Percentiles rank a stretch among this genome's conserved stretches.
Conservation (phyloP, 2,888 invertebrate genomes). For the Copidosoma aretas region DNA sequence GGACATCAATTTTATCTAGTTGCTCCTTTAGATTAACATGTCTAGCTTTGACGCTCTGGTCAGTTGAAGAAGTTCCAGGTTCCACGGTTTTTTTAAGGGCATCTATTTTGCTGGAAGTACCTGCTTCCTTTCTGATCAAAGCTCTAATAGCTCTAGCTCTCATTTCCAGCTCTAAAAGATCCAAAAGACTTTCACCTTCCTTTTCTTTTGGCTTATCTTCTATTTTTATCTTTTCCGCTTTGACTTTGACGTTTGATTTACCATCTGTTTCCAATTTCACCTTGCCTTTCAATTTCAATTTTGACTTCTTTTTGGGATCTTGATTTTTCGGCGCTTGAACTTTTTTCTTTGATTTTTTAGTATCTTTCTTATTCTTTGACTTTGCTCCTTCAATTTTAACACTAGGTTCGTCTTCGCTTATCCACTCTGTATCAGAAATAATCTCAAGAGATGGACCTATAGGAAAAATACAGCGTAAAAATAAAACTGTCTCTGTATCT, state of each 20-base stretch:
- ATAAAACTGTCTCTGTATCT: not conserved
- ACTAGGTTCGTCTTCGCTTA: constrained; percentile 51
- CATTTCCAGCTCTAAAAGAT: constrained; percentile 68
- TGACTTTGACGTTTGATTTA: constrained; percentile 46
- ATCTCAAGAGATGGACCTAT: constrained; percentile 60
- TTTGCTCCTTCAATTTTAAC: constrained; percentile 49
- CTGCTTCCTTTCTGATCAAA: constrained; percentile 61
- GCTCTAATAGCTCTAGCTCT: constrained; percentile 68
- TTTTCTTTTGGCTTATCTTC: constrained; percentile 52
- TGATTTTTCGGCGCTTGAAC: constrained; percentile 40
- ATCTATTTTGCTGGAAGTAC: constrained; percentile 32
- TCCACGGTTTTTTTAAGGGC: constrained; percentile 22
- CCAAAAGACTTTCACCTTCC: constrained; percentile 62
- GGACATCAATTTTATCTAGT: constrained; percentile 48
- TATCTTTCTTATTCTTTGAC: constrained; percentile 41
- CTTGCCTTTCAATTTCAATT: constrained; percentile 41
- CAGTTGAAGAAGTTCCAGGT: constrained; percentile 32
- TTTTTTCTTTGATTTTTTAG: constrained; percentile 46
- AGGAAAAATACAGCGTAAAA: constrained; percentile 17
- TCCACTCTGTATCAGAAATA: constrained; percentile 60
- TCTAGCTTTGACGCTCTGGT: constrained; percentile 39
- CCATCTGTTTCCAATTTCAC: constrained; percentile 39
- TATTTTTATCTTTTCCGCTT: constrained; percentile 40
- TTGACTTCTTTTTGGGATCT: constrained; percentile 44
- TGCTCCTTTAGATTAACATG: constrained; percentile 49